Conservation (phyloP, 2,888 invertebrate genomes). For the Plagodis pulveraria region DNA sequence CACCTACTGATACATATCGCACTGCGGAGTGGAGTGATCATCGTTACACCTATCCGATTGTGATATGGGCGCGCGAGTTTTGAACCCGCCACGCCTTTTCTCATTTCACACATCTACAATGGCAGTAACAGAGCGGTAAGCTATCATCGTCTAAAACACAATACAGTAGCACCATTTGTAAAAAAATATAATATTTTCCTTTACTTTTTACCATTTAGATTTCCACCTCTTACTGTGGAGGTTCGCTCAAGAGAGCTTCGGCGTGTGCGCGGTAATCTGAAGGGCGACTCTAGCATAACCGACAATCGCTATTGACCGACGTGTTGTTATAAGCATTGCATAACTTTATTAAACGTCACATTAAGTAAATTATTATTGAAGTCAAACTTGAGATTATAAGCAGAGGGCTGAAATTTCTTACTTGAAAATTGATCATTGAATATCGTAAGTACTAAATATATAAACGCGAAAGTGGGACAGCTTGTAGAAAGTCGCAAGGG, state of each 20-base stretch:
- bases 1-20: constrained; percentile 51
- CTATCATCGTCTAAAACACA: constrained; percentile 77
- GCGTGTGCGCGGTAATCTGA: constrained; percentile 3
- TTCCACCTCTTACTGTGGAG: constrained; percentile 38
- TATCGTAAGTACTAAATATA: too few relatives aligned
- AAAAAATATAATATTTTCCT: constrained; percentile 73
- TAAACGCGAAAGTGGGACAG: too few relatives aligned
- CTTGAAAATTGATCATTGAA: too few relatives aligned
- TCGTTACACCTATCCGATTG: constrained; percentile 41
- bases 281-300: too few relatives aligned
- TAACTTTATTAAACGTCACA: too few relatives aligned
- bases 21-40: constrained; percentile 40
- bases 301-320: too few relatives aligned
- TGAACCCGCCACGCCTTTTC: constrained; percentile 47
- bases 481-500: too few relatives aligned
- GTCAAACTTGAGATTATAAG: too few relatives aligned
- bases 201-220: constrained; percentile 52
- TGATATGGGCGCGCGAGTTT: constrained; percentile 59
- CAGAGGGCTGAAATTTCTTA: too few relatives aligned
- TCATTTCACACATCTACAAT: constrained; percentile 52
- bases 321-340: too few relatives aligned
- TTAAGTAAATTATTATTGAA: too few relatives aligned
- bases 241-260: constrained; percentile 17
- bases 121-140: constrained; percentile 71
- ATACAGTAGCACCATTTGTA: constrained; percentile 83